Evolutionary conservation across 2,113 vertebrate genomes (phyloP).

Genomic region (Noctilio leporinus): DNA sequence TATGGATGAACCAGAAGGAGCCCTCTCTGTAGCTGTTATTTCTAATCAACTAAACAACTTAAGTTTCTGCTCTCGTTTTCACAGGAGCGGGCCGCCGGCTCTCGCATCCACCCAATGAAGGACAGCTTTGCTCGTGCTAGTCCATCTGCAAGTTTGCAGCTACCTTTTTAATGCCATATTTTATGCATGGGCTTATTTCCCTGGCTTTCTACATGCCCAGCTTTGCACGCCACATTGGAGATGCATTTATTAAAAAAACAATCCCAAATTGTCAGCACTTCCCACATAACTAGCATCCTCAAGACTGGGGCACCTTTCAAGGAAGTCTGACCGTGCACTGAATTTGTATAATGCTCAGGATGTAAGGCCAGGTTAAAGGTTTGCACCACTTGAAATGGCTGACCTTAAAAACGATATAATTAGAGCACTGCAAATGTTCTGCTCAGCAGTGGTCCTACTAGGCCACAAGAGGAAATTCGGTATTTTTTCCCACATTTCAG

Average conservation of each 20-base stretch:
- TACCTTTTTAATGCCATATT: constrained; percentile 28
- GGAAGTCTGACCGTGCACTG: background rate
- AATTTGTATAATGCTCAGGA: constrained; percentile 35
- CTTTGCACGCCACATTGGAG: constrained; percentile 26
- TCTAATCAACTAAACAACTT: constrained; percentile 35
- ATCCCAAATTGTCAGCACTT: constrained; percentile 30
- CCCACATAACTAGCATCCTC: background rate
- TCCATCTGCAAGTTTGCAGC: background rate
- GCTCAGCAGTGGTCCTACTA: background rate
- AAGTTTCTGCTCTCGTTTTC: constrained; percentile 22
- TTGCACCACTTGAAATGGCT: background rate
- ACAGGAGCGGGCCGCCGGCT: background rate
- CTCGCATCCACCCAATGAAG: background rate
- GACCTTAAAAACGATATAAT: constrained; percentile 14
- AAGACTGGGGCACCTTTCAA: background rate
- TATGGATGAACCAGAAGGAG: constrained; percentile 57
- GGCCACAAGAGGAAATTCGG: background rate
- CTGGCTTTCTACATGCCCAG: background rate
- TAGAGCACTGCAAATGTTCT: background rate
- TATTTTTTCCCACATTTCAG: background rate
- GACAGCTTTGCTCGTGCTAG: background rate
- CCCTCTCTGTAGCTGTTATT: constrained; percentile 4
- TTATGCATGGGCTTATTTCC: constrained; percentile 40
- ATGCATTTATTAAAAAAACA: constrained; percentile 39
- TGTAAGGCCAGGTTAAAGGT: constrained; percentile 51